Percentiles rank a stretch among this genome's conserved stretches.
Evolutionary conservation across 2,888 invertebrate species (phyloP).

Genomic region (Drosophila barbarae): DNA sequence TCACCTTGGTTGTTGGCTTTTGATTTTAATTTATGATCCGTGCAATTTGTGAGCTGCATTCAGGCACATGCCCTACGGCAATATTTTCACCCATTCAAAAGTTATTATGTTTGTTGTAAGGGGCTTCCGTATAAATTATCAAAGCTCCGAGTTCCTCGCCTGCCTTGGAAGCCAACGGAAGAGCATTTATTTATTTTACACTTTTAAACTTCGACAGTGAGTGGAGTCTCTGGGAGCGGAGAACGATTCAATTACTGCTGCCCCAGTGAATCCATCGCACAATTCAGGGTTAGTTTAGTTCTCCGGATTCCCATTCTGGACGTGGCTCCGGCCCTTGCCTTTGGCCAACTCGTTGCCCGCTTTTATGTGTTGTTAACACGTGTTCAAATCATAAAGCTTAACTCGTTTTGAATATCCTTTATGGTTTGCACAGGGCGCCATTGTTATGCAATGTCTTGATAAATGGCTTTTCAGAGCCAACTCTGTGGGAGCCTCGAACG

Average conservation of each 20-base stretch:
- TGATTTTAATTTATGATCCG: slow-evolving; percentile 61
- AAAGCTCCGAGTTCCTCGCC: neutral
- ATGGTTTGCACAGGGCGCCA: slow-evolving; percentile 26
- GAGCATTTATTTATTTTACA: slow-evolving; percentile 15
- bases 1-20: slow-evolving; percentile 22
- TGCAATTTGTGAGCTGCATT: slow-evolving; percentile 38
- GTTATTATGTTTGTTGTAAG: slow-evolving; percentile 30
- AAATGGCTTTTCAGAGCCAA: slow-evolving; percentile 53
- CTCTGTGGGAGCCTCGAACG: slow-evolving; percentile 21
- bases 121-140: slow-evolving; percentile 15
- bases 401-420: slow-evolving; percentile 62
- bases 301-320: slow-evolving; percentile 3
- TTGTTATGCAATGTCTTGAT: slow-evolving; percentile 63
- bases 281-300: slow-evolving; percentile 23
- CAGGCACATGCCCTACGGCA: slow-evolving; percentile 31
- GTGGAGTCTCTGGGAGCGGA: neutral
- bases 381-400: slow-evolving; percentile 52
- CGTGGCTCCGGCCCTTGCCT: slow-evolving; percentile 7
- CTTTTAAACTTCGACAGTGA: slow-evolving; percentile 11
- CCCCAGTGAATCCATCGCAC: slow-evolving; percentile 27
- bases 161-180: neutral
- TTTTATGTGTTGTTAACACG: slow-evolving; percentile 63
- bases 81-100: slow-evolving; percentile 29
- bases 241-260: slow-evolving; percentile 25
- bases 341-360: slow-evolving; percentile 16